A percentile compares a stretch with the other conserved stretches of the same genome.
Evolutionary conservation across 2,888 invertebrate species (phyloP).

Genomic region (Temnothorax unifasciatus): DNA sequence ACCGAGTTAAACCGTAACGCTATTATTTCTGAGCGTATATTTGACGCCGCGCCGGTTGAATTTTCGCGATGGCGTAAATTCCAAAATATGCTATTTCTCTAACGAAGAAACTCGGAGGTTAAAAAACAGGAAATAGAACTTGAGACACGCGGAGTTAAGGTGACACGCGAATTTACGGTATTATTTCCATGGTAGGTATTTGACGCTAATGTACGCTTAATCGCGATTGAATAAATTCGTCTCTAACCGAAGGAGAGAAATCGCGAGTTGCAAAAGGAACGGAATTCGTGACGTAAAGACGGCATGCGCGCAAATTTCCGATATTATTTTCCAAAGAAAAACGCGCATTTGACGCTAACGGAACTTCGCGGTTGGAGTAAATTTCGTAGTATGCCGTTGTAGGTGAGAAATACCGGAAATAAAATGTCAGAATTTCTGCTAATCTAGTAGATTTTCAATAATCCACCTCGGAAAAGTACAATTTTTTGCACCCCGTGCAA

Average conservation of each 20-base stretch:
- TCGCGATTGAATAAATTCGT: constrained; percentile 34
- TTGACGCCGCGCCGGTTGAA: constrained; percentile 1
- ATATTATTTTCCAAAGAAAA: constrained; percentile 45
- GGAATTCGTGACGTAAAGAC: constrained; percentile 14
- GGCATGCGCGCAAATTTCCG: not conserved
- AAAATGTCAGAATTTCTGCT: constrained; percentile 44
- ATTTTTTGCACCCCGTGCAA: not conserved
- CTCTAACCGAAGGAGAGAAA: constrained; percentile 24
- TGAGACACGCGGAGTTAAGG: constrained; percentile 1
- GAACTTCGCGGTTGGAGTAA: constrained; percentile 28
- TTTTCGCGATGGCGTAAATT: constrained; percentile 34
- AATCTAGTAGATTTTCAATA: constrained; percentile 29
- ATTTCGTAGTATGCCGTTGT: constrained; percentile 30
- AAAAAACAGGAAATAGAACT: constrained; percentile 10
- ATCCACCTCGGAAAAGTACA: not conserved
- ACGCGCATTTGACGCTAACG: constrained; percentile 41
- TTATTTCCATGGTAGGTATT: constrained; percentile 20
- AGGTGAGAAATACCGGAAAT: constrained; percentile 37
- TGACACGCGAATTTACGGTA: constrained; percentile 3
- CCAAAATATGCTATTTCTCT: constrained; percentile 4
- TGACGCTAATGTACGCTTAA: constrained; percentile 21
- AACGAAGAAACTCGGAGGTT: not conserved
- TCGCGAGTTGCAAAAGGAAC: not conserved
- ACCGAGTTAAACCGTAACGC: constrained; percentile 25
- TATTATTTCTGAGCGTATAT: constrained; percentile 35